Conservation (phyloP, 2,113 vertebrate genomes). For the Potamarius usumacintae region DNA sequence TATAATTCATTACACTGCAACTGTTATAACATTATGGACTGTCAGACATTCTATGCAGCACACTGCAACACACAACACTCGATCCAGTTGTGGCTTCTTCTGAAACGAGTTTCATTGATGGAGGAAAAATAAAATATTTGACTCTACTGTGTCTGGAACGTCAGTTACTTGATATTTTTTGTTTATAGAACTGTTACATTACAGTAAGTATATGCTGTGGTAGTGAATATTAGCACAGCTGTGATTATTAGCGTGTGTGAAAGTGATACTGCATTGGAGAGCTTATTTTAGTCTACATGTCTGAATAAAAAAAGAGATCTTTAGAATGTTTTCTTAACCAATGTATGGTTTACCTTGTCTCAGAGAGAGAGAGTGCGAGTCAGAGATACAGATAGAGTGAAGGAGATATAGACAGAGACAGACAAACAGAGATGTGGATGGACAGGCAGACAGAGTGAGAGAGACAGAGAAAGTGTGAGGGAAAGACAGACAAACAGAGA, state of each 20-base stretch:
- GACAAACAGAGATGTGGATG: too few species aligned
- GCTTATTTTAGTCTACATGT: background rate
- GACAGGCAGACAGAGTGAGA: too few species aligned
- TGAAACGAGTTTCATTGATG: background rate
- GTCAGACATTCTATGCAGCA: background rate
- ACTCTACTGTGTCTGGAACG: background rate
- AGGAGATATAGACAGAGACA: too few species aligned
- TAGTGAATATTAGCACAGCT: background rate
- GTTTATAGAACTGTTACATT: background rate
- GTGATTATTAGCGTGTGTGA: background rate
- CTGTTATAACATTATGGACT: background rate
- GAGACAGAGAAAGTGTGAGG: too few species aligned
- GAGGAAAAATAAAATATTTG: slow-evolving; percentile 12
- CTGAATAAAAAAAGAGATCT: too few species aligned
- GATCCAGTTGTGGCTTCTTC: background rate
- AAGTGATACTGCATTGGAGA: background rate
- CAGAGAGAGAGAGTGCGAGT: too few species aligned
- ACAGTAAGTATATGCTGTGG: background rate
- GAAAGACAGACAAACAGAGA: background rate
- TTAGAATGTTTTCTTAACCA: too few species aligned
- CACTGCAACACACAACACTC: background rate
- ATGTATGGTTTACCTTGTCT: too few species aligned
- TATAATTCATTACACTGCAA: background rate
- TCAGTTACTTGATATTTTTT: background rate
- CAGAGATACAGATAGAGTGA: too few species aligned